A percentile compares a stretch with the other conserved stretches of the same genome.
Evolutionary conservation across 2,888 invertebrate species (phyloP).

Genomic region (Eupithecia dodoneata): DNA sequence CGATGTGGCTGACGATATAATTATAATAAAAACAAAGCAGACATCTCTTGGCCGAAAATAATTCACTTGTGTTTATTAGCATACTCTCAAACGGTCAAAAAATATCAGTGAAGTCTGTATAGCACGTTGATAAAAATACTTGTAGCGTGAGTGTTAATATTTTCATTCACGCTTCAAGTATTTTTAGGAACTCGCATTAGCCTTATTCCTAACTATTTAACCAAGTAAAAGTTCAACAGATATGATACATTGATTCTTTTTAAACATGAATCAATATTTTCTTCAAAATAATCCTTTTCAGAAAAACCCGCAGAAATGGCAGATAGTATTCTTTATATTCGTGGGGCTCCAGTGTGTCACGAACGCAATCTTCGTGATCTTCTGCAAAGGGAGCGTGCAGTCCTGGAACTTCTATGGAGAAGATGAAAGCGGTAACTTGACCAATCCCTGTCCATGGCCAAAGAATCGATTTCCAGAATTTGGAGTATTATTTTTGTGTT

Average conservation of each 20-base stretch:
- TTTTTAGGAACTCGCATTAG: no score
- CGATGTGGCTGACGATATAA: neutral
- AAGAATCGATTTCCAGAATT: neutral
- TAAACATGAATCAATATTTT: neutral
- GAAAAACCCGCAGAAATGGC: constrained; percentile 82
- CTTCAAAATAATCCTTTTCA: constrained; percentile 44
- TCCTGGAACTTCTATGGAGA: constrained; percentile 87
- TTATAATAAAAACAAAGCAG: neutral
- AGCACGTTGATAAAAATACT: no score
- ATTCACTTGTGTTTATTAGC: no score
- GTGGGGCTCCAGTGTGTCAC: constrained; percentile 86
- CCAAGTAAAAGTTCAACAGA: neutral
- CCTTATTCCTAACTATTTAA: no score
- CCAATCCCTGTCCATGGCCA: neutral
- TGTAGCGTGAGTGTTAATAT: no score
- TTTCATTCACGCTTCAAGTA: neutral
- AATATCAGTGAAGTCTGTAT: no score
- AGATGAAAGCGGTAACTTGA: constrained; percentile 47
- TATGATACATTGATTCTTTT: neutral
- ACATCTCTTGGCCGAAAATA: neutral
- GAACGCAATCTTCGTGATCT: constrained; percentile 86
- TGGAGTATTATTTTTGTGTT: neutral
- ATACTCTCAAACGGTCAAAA: no score
- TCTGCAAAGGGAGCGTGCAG: constrained; percentile 87
- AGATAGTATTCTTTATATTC: constrained; percentile 87